phyloP scores from a whole-genome alignment of 2,888 invertebrate genomes.

The Uropetala carovei region DNA sequence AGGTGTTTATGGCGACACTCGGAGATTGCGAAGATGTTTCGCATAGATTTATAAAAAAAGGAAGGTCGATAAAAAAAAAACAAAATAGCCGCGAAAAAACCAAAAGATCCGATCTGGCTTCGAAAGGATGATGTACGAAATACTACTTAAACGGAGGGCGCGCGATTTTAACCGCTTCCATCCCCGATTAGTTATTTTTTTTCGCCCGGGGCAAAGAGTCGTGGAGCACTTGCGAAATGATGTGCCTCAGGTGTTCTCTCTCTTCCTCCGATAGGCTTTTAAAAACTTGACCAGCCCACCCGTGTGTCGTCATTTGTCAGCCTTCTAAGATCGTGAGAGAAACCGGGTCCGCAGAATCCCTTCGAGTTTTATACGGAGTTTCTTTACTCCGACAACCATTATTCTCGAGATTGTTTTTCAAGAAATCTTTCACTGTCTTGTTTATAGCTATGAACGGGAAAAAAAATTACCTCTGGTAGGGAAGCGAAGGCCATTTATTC shows the following conservation, averaged over 20 bases:
- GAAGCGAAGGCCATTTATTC: background rate
- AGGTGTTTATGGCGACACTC: too few relatives aligned
- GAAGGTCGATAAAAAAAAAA: conserved; percentile 21
- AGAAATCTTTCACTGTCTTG: conserved; percentile 48
- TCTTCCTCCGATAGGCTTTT: conserved; percentile 35
- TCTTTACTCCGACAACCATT: background rate
- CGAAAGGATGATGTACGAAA: conserved; percentile 40
- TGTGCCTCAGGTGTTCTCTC: conserved; percentile 49
- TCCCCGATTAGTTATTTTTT: conserved; percentile 2
- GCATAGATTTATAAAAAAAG: conserved; percentile 9
- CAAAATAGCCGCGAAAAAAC: background rate
- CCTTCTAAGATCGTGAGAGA: conserved; percentile 35
- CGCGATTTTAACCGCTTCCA: background rate
- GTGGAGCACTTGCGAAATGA: conserved; percentile 33
- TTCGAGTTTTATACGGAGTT: background rate
- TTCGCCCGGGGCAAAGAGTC: background rate
- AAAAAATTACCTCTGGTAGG: background rate
- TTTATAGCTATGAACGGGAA: conserved; percentile 43
- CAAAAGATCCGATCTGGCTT: background rate
- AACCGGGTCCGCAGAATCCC: conserved; percentile 25
- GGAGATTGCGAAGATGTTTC: too few relatives aligned
- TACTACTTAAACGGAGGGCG: background rate
- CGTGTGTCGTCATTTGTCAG: conserved; percentile 61
- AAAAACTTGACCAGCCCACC: conserved; percentile 48
- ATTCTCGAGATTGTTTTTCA: conserved; percentile 13